Percentiles rank a stretch among this genome's conserved stretches.
Evolutionary conservation across 2,888 invertebrate genomes (phyloP).

Genomic region (Unio pictorum): DNA sequence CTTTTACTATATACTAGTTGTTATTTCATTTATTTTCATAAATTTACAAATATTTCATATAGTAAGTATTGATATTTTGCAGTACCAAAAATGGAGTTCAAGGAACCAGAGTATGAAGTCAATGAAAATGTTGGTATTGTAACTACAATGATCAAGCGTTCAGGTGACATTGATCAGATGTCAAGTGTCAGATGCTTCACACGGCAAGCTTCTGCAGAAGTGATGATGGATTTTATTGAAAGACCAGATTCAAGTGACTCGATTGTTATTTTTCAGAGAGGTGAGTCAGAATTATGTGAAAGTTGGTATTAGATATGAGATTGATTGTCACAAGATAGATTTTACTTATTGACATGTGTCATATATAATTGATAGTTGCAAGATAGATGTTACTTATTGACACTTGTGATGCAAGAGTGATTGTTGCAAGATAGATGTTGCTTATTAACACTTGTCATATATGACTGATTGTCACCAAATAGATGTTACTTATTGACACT

Average conservation of each 20-base stretch:
- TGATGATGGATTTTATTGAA: conserved; percentile 63
- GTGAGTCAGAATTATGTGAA: conserved; percentile 34
- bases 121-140: conserved; percentile 65
- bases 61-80: conserved; percentile 6
- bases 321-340: too few species aligned
- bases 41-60: neutral
- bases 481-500: too few species aligned
- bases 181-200: conserved; percentile 70
- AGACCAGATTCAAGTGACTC: conserved; percentile 67
- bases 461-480: too few species aligned
- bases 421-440: too few species aligned
- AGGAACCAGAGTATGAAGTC: conserved; percentile 54
- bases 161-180: conserved; percentile 64
- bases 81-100: conserved; percentile 70
- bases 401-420: too few species aligned
- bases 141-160: conserved; percentile 56
- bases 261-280: conserved; percentile 62
- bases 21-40: neutral
- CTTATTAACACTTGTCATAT: too few species aligned
- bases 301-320: too few species aligned
- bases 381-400: too few species aligned
- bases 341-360: too few species aligned
- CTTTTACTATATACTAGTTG: neutral
- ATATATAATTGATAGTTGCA: too few species aligned
- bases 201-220: conserved; percentile 64